A percentile compares a stretch with the other conserved stretches of the same genome.
Evolutionary conservation across 1,140 invertebrate genomes (phyloP).

Genomic region (Macrobrachium nipponense): DNA sequence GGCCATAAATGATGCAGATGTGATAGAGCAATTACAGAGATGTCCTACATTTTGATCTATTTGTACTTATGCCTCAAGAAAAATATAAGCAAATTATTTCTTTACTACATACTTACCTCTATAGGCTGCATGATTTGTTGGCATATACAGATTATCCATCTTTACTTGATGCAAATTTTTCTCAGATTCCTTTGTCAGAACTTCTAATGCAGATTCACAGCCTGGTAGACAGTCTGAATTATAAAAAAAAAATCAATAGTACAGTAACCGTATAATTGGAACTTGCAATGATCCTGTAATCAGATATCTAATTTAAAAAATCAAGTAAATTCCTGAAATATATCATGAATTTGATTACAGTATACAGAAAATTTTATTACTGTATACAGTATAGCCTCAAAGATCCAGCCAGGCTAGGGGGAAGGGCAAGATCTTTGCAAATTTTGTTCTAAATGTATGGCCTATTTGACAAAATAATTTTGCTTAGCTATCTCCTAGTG

Average conservation of each 20-base stretch:
- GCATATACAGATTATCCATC: conserved; percentile 43
- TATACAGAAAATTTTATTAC: neutral
- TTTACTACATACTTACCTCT: conserved; percentile 7
- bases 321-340: neutral
- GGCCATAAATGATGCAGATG: too few species aligned
- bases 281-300: neutral
- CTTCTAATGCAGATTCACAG: conserved; percentile 16
- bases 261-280: neutral
- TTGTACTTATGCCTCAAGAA: neutral
- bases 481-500: too few species aligned
- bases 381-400: too few species aligned
- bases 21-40: too few species aligned
- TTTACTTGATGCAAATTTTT: conserved; percentile 43
- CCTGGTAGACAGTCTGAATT: conserved; percentile 36
- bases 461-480: too few species aligned
- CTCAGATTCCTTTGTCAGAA: conserved; percentile 29
- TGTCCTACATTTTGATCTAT: neutral
- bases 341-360: neutral
- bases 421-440: too few species aligned
- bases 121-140: conserved; percentile 32
- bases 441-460: too few species aligned
- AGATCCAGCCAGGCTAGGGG: too few species aligned
- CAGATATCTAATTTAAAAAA: neutral
- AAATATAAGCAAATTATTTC: neutral
- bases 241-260: neutral